Evolutionary conservation across 2,113 vertebrate species (phyloP).

Genomic region (Ia io): DNA sequence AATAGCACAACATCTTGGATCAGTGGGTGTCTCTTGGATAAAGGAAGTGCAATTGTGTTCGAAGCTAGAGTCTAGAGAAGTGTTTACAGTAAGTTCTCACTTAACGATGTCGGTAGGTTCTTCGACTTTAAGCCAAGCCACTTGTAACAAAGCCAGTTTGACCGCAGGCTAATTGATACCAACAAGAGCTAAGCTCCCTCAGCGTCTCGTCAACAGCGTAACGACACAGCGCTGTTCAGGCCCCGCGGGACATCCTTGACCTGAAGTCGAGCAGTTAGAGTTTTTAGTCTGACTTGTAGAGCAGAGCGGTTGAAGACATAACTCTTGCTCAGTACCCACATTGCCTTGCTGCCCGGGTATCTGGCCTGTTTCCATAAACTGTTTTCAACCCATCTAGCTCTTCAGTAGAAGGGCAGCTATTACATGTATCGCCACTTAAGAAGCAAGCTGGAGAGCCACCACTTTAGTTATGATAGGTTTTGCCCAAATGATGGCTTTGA

Average conservation of each 20-base stretch:
- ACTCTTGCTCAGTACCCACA: conserved; percentile 14
- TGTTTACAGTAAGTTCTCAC: not conserved
- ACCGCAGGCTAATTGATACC: not conserved
- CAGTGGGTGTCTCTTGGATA: not conserved
- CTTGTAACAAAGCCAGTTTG: not conserved
- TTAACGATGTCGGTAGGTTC: not conserved
- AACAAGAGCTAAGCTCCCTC: not conserved
- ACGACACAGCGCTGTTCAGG: not conserved
- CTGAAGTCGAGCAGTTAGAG: not conserved
- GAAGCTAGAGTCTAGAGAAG: not conserved
- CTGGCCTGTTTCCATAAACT: not conserved
- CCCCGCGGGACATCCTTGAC: not conserved
- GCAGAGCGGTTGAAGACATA: conserved; percentile 25
- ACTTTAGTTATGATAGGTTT: not conserved
- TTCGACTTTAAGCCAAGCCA: not conserved
- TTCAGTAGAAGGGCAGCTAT: conserved; percentile 43
- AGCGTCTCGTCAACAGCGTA: not conserved
- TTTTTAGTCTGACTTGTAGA: conserved; percentile 33
- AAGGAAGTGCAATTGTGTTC: conserved; percentile 44
- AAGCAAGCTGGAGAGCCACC: conserved; percentile 18
- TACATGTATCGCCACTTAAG: not conserved
- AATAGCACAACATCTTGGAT: not conserved
- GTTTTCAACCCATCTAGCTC: not conserved
- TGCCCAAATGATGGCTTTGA: not conserved
- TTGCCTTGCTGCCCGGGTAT: conserved; percentile 61